Evolutionary conservation across 2,888 invertebrate genomes (phyloP), one percentile per base, ranked within the genome.

Genomic region (Drosophila histrio): DNA sequence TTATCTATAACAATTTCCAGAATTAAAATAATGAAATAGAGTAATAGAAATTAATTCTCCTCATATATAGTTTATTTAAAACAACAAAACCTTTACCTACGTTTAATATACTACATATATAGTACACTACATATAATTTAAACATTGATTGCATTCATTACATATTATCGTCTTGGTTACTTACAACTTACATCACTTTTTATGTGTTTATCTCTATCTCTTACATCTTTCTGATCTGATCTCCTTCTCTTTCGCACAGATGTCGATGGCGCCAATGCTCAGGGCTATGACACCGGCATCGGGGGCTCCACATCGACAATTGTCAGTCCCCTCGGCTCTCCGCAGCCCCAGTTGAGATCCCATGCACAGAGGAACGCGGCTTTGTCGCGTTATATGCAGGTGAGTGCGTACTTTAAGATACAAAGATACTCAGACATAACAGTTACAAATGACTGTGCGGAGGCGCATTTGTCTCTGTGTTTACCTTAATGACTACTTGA

Each of bases 381-480:
- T 89, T 94, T 95, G 90, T 94, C 94, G 63, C 93, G 94, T 57
- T 94, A 93, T 89, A 94, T 95, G 94, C 94, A 95, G 92, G 94
- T 94, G 90, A 91, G 91, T 89, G 68, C 47, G 67, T 72, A 69
- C 67, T 69, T 30, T 41, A 36, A 79, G 73, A 73, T 70, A 54
- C 72, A 66, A 61, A 59, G 58, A 59, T 59, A 50, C 49, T 36
- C 21, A 41, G 38, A 26, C 21, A 15, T 41, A 15, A 34, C 32
- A 57, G 59, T 52, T 52, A 59, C 53, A 53, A 50, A 38, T 38
- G 54, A 39, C 38, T 39, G 43, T 50, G 54, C 52, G 72, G 53
- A 58, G 67, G 54, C 56, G 60, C 58, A 41, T 64, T 50, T 68
- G 73, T 59, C 59, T 62, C 9, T 34, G 67, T 60, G 64, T 75